Evolutionary conservation across 2,113 vertebrate species (phyloP), one percentile per base, ranked within the genome.

Genomic region (Vanacampus margaritifer): DNA sequence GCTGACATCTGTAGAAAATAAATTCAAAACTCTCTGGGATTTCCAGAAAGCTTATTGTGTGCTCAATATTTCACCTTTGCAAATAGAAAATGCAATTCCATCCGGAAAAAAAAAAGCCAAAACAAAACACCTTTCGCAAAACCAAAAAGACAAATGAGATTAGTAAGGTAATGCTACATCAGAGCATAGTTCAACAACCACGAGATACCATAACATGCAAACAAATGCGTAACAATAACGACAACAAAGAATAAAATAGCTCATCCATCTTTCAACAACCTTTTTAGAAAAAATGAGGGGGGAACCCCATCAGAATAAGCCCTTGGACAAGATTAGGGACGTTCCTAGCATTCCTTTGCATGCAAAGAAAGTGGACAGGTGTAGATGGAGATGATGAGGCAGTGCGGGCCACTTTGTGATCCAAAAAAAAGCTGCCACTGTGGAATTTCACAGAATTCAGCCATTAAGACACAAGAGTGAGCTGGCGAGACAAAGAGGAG

Each of bases 351-450:
- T 76, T 74, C 11, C 48, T 43, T 4, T 68, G 73, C 76, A 77
- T 78, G 19, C 2, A 12, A 81, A 76, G 69, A 83, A 71, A 76
- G 64, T 70, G 73, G 75, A 79, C 73, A 89, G 86, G 79, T 87
- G 84, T 84, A 75, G 70, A 65, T 74, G 59, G 60, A 63, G 65
- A 77, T 51, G 72, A 73, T 24, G 41, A 71, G 56, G 64, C 35
- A 35, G 23, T 64, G 37, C 58, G 58, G 46, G 21, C 68, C 64
- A 46, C 59, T 58, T 69, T 63, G 46, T 24, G 67, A 65, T 65
- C 78, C 84, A 83, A 23, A 58, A 83, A 23, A 58, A 41, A 83
- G 75, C 74, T 63, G 79, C 73, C 61, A 19, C 62, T 81, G 68
- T 75, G 83, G 82, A 81, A 89, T 88, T 87, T 78, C 61, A 73